A percentile compares a stretch with the other conserved stretches of the same genome.
These are phyloP conservation scores for Dermolepida albohirtum DNA, from an alignment of 2,888 invertebrate genomes.

Conservation along the genomic window DNA sequence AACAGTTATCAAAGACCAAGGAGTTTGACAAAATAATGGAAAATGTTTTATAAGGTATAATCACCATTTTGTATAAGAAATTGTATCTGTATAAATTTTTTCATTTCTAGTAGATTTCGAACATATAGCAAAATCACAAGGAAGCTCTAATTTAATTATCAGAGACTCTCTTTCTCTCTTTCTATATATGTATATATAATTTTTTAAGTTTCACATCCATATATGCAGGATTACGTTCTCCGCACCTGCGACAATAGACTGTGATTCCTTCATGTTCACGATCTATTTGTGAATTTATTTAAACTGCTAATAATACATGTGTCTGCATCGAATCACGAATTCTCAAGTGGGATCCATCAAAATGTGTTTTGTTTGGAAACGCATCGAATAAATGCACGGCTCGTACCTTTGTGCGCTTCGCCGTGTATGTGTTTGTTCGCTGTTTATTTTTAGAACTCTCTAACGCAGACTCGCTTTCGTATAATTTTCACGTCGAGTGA, in stretches of 20 bases:
- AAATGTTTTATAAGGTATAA: too few relatives aligned
- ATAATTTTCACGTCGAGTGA: constrained; percentile 37
- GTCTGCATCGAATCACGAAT: constrained; percentile 12
- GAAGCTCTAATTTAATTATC: too few relatives aligned
- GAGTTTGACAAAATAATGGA: too few relatives aligned
- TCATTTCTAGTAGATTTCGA: too few relatives aligned
- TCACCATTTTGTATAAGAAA: too few relatives aligned
- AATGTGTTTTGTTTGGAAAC: constrained; percentile 17
- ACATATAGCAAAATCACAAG: too few relatives aligned
- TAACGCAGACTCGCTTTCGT: constrained; percentile 28
- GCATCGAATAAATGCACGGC: constrained; percentile 1
- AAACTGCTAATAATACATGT: constrained; percentile 33
- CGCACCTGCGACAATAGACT: constrained; percentile 2
- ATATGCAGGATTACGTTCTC: too few relatives aligned
- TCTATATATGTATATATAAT: too few relatives aligned
- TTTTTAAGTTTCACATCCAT: too few relatives aligned
- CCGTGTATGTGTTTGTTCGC: constrained; percentile 2
- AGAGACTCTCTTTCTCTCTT: too few relatives aligned
- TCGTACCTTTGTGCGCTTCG: constrained; percentile 9
- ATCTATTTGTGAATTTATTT: constrained; percentile 33
- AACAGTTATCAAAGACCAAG: too few relatives aligned
- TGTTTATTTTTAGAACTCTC: constrained; percentile 30
- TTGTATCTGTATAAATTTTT: too few relatives aligned
- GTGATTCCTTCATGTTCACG: constrained; percentile 12
- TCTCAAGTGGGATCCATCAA: constrained; percentile 20